These are phyloP conservation scores for Drosophila tsacasi DNA, from an alignment of 1,140 invertebrate genomes.

Conservation along the genomic window DNA sequence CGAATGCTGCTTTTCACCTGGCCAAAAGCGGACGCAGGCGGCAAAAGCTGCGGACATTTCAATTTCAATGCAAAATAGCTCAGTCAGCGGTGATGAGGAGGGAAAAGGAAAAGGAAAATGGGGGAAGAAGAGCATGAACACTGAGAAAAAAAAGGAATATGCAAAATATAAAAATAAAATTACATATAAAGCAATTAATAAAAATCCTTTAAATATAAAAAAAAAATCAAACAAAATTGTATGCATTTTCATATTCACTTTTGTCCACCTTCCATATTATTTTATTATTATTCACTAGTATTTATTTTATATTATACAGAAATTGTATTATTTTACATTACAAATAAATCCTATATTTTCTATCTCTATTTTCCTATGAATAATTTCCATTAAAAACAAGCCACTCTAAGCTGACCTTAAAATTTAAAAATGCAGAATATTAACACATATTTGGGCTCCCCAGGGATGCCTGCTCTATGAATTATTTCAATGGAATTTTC, in stretches of 20 bases:
- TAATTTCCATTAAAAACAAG: background rate
- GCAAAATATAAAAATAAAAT: no score
- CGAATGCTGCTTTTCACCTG: conserved; percentile 41
- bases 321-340: no score
- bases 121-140: conserved; percentile 6
- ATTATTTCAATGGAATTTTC: conserved; percentile 7
- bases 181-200: background rate
- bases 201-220: background rate
- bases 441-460: background rate
- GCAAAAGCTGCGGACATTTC: conserved; percentile 68
- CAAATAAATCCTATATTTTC: background rate
- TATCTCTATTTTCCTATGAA: background rate
- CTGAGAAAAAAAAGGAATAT: conserved; percentile 8
- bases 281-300: background rate
- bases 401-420: background rate
- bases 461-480: background rate
- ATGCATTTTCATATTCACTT: no score
- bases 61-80: conserved; percentile 78
- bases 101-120: background rate
- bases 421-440: background rate
- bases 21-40: conserved; percentile 18
- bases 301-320: no score
- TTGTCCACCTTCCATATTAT: background rate
- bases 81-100: conserved; percentile 14
- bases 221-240: background rate